phyloP scores from a whole-genome alignment of 2,888 invertebrate genomes.

The Pterostichus niger region DNA sequence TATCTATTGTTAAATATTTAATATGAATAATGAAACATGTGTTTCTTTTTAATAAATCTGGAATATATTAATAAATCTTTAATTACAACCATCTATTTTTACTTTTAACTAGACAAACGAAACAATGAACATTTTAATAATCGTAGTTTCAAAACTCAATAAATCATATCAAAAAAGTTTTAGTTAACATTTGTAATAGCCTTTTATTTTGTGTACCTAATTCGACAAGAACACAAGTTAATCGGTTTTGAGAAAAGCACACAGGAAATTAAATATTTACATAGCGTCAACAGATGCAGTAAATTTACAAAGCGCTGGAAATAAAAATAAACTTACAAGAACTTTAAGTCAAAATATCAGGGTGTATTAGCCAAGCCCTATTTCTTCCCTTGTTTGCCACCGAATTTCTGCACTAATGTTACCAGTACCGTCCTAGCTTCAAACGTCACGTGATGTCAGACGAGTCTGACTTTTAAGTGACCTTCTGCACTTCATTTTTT shows the following conservation, averaged over 20 bases:
- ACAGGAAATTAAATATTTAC: conserved; percentile 7
- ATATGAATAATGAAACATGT: too few relatives aligned
- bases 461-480: conserved; percentile 2
- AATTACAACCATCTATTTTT: too few relatives aligned
- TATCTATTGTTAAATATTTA: too few relatives aligned
- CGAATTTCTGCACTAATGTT: neutral
- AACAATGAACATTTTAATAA: too few relatives aligned
- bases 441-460: neutral
- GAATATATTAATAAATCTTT: too few relatives aligned
- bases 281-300: neutral
- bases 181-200: neutral
- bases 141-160: too few relatives aligned
- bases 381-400: neutral
- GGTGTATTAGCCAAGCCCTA: neutral
- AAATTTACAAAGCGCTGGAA: conserved; percentile 1
- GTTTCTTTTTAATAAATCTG: too few relatives aligned
- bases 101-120: too few relatives aligned
- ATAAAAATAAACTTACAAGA: neutral
- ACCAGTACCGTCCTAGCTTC: neutral
- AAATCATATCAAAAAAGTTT: too few relatives aligned
- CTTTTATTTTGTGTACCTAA: neutral
- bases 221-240: neutral
- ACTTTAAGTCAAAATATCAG: neutral
- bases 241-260: neutral
- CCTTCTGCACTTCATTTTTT: conserved; percentile 1